phyloP scores from a whole-genome alignment of 2,113 vertebrate species.

The Apus apus region DNA sequence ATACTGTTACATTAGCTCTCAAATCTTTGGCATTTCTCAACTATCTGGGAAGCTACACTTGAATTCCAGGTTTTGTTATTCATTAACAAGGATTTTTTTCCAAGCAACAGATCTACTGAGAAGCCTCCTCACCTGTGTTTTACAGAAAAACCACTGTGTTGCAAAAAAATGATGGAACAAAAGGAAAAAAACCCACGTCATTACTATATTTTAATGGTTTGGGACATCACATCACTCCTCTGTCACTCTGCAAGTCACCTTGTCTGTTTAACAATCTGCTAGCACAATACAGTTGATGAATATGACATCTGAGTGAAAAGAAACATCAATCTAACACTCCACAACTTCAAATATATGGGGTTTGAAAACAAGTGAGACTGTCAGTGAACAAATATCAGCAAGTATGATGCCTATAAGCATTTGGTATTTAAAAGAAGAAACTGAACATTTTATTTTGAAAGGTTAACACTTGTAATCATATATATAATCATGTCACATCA shows the following conservation, averaged over 20 bases:
- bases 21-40: neutral
- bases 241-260: constrained; percentile 46
- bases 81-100: neutral
- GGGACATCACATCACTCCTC: constrained; percentile 45
- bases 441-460: constrained; percentile 51
- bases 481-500: constrained; percentile 61
- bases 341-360: constrained; percentile 43
- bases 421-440: constrained; percentile 59
- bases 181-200: neutral
- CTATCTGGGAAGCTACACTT: neutral
- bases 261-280: constrained; percentile 56
- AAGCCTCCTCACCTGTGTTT: constrained; percentile 1
- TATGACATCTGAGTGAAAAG: constrained; percentile 54
- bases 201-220: constrained; percentile 42
- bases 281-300: constrained; percentile 55
- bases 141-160: neutral
- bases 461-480: constrained; percentile 43
- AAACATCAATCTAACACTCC: constrained; percentile 46
- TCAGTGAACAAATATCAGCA: constrained; percentile 37
- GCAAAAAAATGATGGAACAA: constrained; percentile 34
- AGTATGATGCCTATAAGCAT: constrained; percentile 15
- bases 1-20: neutral
- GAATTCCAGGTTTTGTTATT: neutral
- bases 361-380: constrained; percentile 52
- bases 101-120: neutral